Evolutionary conservation across 2,888 invertebrate genomes (phyloP).

Genomic region (Ernsta delagoae): DNA sequence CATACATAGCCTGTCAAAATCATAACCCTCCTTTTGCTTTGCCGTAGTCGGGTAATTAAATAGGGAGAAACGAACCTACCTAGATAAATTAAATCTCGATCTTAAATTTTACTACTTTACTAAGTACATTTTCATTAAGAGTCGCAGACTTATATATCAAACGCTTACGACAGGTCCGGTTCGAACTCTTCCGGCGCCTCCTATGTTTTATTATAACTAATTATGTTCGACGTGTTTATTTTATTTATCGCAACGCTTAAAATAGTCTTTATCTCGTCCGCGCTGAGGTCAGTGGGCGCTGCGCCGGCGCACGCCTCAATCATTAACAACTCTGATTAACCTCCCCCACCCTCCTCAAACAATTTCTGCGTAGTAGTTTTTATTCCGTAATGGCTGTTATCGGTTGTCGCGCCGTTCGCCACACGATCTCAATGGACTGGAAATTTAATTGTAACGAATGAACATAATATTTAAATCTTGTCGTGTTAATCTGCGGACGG

Average conservation of each 20-base stretch:
- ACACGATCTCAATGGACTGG: conserved; percentile 25
- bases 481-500: conserved; percentile 2
- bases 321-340: conserved; percentile 70
- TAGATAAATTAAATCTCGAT: too few relatives aligned
- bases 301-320: conserved; percentile 64
- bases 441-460: not conserved
- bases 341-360: conserved; percentile 53
- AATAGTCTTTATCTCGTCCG: conserved; percentile 81
- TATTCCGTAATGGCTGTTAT: conserved; percentile 54
- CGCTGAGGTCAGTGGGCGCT: conserved; percentile 81
- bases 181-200: conserved; percentile 68
- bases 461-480: not conserved
- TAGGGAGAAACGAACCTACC: too few relatives aligned
- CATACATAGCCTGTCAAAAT: too few relatives aligned
- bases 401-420: conserved; percentile 40
- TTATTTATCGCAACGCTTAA: conserved; percentile 76
- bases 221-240: conserved; percentile 68
- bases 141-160: conserved; percentile 48
- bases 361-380: conserved; percentile 52
- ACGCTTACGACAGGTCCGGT: conserved; percentile 56
- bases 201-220: conserved; percentile 47
- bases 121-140: conserved; percentile 41
- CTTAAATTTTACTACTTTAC: too few relatives aligned
- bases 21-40: too few relatives aligned
- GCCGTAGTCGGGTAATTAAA: too few relatives aligned